Evolutionary conservation across 2,888 invertebrate genomes (phyloP).

Genomic region (Iphiclides podalirius): DNA sequence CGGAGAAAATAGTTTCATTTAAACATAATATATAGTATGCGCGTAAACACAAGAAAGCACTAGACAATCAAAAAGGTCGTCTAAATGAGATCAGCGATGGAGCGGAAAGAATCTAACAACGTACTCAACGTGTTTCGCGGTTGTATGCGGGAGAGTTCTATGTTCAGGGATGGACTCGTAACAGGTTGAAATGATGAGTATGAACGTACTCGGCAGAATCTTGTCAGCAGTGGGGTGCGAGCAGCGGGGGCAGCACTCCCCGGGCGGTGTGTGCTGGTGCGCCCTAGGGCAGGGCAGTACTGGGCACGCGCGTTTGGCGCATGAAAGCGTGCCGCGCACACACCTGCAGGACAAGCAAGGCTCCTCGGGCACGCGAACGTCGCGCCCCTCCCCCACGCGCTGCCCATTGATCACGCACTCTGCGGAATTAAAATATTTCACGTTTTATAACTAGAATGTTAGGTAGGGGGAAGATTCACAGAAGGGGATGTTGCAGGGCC

Average conservation of each 20-base stretch:
- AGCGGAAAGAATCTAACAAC: too few relatives aligned
- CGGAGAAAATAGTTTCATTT: too few relatives aligned
- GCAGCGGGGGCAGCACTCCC: conserved; percentile 88
- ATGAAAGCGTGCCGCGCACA: conserved; percentile 84
- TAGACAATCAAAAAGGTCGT: too few relatives aligned
- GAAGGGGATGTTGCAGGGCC: too few relatives aligned
- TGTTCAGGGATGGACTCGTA: too few relatives aligned
- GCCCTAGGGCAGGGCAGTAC: conserved; percentile 89
- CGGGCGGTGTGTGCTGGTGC: conserved; percentile 84
- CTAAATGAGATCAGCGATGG: too few relatives aligned
- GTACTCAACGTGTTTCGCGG: too few relatives aligned
- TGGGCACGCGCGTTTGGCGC: conserved; percentile 92
- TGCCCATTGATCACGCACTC: conserved; percentile 92
- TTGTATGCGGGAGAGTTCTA: too few relatives aligned
- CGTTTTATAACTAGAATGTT: not conserved
- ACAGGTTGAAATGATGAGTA: too few relatives aligned
- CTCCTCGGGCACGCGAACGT: conserved; percentile 90
- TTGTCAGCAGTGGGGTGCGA: conserved; percentile 72
- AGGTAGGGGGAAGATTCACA: too few relatives aligned
- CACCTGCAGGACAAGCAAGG: conserved; percentile 93
- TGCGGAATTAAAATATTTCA: conserved; percentile 41
- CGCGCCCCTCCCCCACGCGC: conserved; percentile 88
- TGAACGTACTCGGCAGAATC: conserved; percentile 67
- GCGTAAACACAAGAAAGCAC: too few relatives aligned
- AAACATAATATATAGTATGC: too few relatives aligned